Evolutionary conservation across 37 sponge, comb jelly and placozoan genomes (phyloP), one percentile per base, ranked within the genome.

Genomic region (Oscarella lobularis): DNA sequence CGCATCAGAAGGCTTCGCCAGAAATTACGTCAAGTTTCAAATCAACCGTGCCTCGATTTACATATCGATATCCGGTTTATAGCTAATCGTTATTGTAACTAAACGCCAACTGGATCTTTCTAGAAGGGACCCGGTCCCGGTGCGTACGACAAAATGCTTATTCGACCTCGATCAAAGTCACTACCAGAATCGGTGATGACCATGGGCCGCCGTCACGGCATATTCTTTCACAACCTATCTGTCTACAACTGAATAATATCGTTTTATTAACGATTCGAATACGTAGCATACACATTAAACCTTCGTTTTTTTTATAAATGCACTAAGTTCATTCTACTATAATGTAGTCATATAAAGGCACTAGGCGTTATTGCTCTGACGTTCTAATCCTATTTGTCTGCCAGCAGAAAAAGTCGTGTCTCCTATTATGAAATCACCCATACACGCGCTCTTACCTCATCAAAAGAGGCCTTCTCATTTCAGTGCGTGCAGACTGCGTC

Each of bases 41-140:
- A 38, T 91, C 92, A 0, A 81, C 77, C 73, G 88, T 85, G 3
- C 83, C 92, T 54, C 67, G 92, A 36, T 91, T 91, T 48, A 41
- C 72, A 3, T 33, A 54, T 33, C 36, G 74, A 39, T 35, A 66
- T 29, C 75, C 69, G 48, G 87, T 86, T 60, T 79, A 74, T 71
- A 2, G 1, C 30, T 31, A 68, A 2, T 76, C 2, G 9, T 37
- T 40, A 76, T 5, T 34, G 1, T 36, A 32, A 74, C 30, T 29
- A 40, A n/a, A n/a, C 73, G 33, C 39, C 38, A 31, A 3, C 32
- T 74, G 27, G 31, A 1, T 35, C 4, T 35, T 9, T 75, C 35
- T 75, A 92, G 93, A 72, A 60, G 76, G 67, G 79, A 1, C 93
- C 93, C 4, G 93, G 93, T 3, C 93, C 93, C 35, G 90, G 90